Evolutionary conservation across 2,113 vertebrate genomes (phyloP).

Genomic region (Spilogale gracilis): DNA sequence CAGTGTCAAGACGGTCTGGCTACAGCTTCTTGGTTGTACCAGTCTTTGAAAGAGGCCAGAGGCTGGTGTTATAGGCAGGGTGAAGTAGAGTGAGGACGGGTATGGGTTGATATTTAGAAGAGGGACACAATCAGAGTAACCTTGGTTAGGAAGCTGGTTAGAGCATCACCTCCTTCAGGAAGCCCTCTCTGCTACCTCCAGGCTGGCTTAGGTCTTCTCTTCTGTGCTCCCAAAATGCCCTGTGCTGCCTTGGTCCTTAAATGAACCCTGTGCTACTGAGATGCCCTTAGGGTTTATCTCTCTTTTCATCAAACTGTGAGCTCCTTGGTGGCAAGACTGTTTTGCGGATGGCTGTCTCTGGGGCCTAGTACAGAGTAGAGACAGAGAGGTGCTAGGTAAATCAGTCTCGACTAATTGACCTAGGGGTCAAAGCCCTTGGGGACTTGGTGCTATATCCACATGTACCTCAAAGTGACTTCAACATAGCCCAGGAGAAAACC

Average conservation of each 20-base stretch:
- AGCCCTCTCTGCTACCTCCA: slow-evolving; percentile 2
- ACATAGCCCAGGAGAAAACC: not conserved
- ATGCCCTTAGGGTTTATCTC: not conserved
- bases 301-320: not conserved
- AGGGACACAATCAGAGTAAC: not conserved
- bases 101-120: not conserved
- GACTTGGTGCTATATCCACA: not conserved
- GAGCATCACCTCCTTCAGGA: not conserved
- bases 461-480: not conserved
- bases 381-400: not conserved
- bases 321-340: not conserved
- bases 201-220: not conserved
- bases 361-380: not conserved
- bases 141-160: not conserved
- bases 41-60: not conserved
- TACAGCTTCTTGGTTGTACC: not conserved
- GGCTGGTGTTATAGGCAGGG: not conserved
- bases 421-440: not conserved
- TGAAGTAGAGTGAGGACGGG: not conserved
- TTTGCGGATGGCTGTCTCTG: not conserved
- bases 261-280: not conserved
- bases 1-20: not conserved
- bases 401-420: not conserved
- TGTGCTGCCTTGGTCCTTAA: not conserved
- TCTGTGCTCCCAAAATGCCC: not conserved